Base-by-base conservation (phyloP, 2,888 invertebrate genomes). In the Clostera curtula region DNA sequence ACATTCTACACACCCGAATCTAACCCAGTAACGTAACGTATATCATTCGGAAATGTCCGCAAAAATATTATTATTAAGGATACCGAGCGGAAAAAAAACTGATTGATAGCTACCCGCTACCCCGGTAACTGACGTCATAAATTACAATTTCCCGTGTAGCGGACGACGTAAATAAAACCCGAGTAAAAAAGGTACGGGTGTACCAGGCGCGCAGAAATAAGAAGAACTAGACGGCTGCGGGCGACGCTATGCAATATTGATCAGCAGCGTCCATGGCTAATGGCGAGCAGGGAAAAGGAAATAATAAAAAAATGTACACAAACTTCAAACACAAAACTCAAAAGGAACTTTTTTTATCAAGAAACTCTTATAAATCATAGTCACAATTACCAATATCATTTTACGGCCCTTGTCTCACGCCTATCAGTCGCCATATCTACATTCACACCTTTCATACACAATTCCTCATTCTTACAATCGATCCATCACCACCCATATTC, bases 181-280 rank as follows among this genome's bases (percentile, higher is more conserved):
- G 35, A 36, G 35, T 40, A 31, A 45, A 48, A 51, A 49, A 40
- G 28, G 43, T 36, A 47, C 47, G 33, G 39, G 19, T 25, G 43
- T 40, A 60, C 60, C 35, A 56, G 54, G 57, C 34, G 39, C 34
- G 25, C 49, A 63, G 49, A 43, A 61, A 52, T 51, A 49, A 43
- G 42, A 50, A 44, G 43, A 49, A 50, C 35, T 43, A 31, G 33
- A 39, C 29, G 40, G 31, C 43, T 43, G 50, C 34, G 40, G 31
- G 31, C 35, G 45, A 56, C 49, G 43, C 46, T 33, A 36, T 62
- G 55, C 59, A 61, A 61, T 58, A 60, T 62, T 57, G 56, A 66
- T 59, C 42, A 46, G 36, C 34, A 21, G 23, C 20, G 31, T 19
- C 18, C 22, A 36, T 24, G 9, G 33, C 30, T 35, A 24, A 31